Base-by-base conservation (phyloP, 2,113 vertebrate species). In the Sakesphorus luctuosus region DNA sequence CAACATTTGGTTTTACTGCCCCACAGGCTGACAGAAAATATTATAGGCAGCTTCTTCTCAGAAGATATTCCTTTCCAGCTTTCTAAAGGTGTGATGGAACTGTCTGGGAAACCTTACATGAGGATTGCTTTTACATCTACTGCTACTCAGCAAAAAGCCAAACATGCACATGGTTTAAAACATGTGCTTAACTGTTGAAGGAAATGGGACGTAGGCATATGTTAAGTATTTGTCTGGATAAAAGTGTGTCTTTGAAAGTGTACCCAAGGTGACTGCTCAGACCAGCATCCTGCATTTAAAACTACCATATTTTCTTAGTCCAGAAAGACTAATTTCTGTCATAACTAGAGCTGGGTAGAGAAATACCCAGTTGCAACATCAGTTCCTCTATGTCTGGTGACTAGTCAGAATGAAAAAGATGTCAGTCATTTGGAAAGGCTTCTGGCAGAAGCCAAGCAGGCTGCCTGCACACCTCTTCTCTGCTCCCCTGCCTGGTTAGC, bases 131-230 rank as follows among this genome's bases (percentile, higher is more conserved):
- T 75, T 75, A 71, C 6, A 33, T n/a, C n/a, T 77, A 19, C 13
- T 59, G 25, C 25, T 92, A 36, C 43, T 67, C 21, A 43, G 31
- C 55, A 78, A 75, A 76, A 87, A 52, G 20, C 50, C 50, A 73
- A 68, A 33, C 71, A 55, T 12, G 9, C 59, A 38, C 25, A 38
- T 35, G 38, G 29, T 68, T 53, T 74, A 53, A 89, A 82, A 62
- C 28, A 31, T 0, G 0, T 53, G 33, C 47, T 74, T 78, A 46
- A 59, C 11, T 4, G 2, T 40, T 1, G 0, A 36, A n/a, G 19
- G 29, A 65, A 78, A 84, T 2, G 17, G 20, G 18, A 59, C 23
- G 62, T 13, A 63, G 33, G 28, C 19, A 18, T 18, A 15, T 5
- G 8, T n/a, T 69, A 29, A 38, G 5, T 26, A 11, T 59, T 77